Percentiles rank a stretch among this genome's conserved stretches.
Conservation (phyloP, 2,113 vertebrate species). For the Chroicocephalus ridibundus region DNA sequence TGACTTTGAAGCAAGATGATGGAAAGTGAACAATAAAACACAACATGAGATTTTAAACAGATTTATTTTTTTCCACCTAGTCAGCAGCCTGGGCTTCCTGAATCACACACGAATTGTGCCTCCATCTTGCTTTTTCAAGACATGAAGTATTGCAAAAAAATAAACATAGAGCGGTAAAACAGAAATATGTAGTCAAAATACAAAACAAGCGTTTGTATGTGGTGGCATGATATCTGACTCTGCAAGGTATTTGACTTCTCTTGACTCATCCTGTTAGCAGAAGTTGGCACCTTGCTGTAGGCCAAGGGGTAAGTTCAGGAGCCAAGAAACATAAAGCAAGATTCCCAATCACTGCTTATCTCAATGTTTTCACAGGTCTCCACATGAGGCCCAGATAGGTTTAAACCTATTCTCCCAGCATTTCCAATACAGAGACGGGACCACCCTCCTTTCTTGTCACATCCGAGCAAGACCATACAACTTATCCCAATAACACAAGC, state of each 20-base stretch:
- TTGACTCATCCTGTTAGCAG: not conserved
- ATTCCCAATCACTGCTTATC: not conserved
- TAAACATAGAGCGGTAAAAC: not conserved
- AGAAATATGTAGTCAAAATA: not conserved
- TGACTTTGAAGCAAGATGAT: constrained; percentile 2
- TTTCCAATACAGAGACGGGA: not conserved
- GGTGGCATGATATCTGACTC: not conserved
- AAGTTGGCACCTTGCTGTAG: not conserved
- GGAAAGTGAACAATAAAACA: not conserved
- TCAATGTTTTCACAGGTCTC: not conserved
- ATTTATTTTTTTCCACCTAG: not conserved
- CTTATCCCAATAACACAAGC: not conserved
- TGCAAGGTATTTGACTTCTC: not conserved
- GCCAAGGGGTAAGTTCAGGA: not conserved
- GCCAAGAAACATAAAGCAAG: not conserved
- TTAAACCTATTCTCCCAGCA: not conserved
- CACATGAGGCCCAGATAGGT: not conserved
- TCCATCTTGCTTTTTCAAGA: not conserved
- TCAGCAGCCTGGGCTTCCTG: not conserved
- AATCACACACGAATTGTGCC: not conserved
- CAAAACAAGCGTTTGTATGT: not conserved
- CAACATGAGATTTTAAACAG: not conserved
- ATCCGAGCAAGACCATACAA: not conserved
- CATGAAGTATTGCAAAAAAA: not conserved
- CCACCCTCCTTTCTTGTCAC: not conserved